Percentiles rank a stretch among this genome's conserved stretches.
phyloP scores from a whole-genome alignment of 2,797 vertebrate species.

The Acipenser oxyrinchus region DNA sequence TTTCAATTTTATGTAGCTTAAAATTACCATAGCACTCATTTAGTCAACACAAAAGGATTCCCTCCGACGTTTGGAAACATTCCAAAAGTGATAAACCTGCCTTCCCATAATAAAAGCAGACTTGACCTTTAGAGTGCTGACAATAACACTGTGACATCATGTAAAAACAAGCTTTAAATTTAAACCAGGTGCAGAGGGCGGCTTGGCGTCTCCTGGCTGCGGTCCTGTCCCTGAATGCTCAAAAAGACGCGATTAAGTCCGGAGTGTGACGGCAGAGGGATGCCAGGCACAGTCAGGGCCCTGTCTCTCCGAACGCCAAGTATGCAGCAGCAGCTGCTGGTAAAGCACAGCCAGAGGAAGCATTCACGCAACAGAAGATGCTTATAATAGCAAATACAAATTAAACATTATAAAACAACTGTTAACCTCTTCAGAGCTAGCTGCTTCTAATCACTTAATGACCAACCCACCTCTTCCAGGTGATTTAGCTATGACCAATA shows the following conservation, averaged over 20 bases:
- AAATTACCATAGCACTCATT: background rate
- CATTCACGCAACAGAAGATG: background rate
- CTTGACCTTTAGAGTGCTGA: conserved; percentile 52
- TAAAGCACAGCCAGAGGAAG: background rate
- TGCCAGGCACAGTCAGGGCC: background rate
- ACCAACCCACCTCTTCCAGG: too few relatives aligned
- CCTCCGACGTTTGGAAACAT: background rate
- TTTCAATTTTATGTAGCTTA: background rate
- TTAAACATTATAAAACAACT: too few relatives aligned
- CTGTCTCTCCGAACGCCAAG: too few relatives aligned
- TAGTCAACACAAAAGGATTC: conserved; percentile 1
- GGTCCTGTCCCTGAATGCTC: conserved; percentile 6
- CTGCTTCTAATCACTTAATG: too few relatives aligned
- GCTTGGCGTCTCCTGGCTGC: conserved; percentile 39
- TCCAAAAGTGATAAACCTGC: background rate
- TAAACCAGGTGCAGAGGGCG: conserved; percentile 54
- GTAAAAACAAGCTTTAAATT: conserved; percentile 57
- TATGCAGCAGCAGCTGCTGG: background rate
- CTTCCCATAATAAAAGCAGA: conserved; percentile 16
- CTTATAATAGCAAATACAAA: too few relatives aligned
- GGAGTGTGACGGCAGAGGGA: background rate
- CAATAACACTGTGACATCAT: conserved; percentile 58
- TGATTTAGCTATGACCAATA: too few relatives aligned
- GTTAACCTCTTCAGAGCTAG: too few relatives aligned
- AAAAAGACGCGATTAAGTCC: background rate